A percentile compares a stretch with the other conserved stretches of the same genome.
Conservation (phyloP, 2,113 vertebrate species). For the Prunella fulvescens region DNA sequence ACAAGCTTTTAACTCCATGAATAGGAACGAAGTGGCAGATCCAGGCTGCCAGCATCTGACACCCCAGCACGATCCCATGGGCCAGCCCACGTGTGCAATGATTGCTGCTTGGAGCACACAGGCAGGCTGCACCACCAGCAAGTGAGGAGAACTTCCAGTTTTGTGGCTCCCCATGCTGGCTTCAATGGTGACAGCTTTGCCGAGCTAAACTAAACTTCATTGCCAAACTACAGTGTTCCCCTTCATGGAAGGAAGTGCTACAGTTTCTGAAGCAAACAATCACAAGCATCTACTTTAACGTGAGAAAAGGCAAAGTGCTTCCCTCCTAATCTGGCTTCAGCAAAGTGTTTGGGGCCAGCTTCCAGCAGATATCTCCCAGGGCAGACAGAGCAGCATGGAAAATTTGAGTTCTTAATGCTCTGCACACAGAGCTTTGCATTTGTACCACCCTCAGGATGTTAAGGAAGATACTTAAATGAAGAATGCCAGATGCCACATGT, state of each 20-base stretch:
- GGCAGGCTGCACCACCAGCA: not conserved
- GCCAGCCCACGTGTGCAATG: not conserved
- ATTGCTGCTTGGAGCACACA: not conserved
- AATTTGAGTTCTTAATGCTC: not conserved
- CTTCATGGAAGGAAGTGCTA: not conserved
- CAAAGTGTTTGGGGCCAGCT: rapidly evolving
- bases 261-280: not conserved
- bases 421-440: not conserved
- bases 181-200: not conserved
- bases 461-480: not conserved
- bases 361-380: not conserved
- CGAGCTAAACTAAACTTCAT: not conserved
- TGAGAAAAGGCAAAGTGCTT: not conserved
- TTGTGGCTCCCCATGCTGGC: not conserved
- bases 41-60: not conserved
- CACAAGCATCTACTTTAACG: not conserved
- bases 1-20: not conserved
- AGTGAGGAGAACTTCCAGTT: not conserved
- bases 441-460: not conserved
- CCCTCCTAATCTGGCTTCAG: not conserved
- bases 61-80: not conserved
- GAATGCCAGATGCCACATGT: not conserved
- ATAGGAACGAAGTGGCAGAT: not conserved
- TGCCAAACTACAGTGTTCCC: not conserved
- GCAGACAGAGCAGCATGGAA: not conserved